Evolutionary conservation across 2,113 vertebrate species (phyloP).

Genomic region (Heliornis fulica): DNA sequence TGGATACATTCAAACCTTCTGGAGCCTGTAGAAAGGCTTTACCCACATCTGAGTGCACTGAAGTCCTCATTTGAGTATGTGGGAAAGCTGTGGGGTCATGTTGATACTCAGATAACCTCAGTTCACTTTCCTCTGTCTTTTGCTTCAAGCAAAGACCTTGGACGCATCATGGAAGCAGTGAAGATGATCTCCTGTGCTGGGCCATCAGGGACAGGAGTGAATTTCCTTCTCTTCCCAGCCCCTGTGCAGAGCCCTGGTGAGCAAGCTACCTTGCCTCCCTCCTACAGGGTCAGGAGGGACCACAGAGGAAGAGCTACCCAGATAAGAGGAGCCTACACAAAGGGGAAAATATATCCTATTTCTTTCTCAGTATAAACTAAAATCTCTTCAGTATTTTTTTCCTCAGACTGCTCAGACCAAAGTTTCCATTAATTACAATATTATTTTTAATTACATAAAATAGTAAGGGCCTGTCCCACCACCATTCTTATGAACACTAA

Average conservation of each 20-base stretch:
- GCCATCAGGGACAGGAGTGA: background rate
- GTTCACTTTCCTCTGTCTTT: background rate
- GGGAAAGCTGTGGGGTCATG: background rate
- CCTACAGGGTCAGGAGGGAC: background rate
- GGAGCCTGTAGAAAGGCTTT: background rate
- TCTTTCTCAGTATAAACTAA: background rate
- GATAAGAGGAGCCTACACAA: background rate
- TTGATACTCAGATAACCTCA: background rate
- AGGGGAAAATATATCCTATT: background rate
- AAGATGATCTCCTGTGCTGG: background rate
- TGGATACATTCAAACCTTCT: background rate
- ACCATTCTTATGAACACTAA: background rate
- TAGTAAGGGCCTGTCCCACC: background rate
- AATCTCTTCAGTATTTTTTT: background rate
- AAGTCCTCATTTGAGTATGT: background rate
- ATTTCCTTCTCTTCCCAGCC: background rate
- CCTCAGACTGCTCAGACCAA: background rate
- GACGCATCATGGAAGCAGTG: background rate
- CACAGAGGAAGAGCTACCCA: background rate
- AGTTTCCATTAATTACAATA: background rate
- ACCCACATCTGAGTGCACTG: background rate
- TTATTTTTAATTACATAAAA: background rate
- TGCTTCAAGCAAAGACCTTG: background rate
- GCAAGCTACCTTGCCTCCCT: background rate
- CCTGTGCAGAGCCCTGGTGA: background rate